Evolutionary conservation across 2,113 vertebrate species (phyloP), one percentile per base, ranked within the genome.

Genomic region (Heterochromis multidens): DNA sequence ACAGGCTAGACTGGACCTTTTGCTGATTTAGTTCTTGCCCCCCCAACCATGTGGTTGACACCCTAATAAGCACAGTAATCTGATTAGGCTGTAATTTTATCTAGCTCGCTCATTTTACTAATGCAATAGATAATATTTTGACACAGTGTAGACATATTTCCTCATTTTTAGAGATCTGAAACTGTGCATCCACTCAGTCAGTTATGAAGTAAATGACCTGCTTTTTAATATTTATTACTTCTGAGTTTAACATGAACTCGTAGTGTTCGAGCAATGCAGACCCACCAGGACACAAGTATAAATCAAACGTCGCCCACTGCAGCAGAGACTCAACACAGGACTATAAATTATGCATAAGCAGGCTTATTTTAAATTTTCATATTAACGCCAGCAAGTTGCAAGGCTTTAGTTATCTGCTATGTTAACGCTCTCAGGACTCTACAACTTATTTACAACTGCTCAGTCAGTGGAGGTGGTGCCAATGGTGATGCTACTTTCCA

Each of bases 211-310:
- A 63, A 63, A 63, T 7, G n/a, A 37, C 33, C 63, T 67, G 63
- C n/a, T 1, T 7, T 43, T 67, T 43, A 43, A 43, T 67, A 13
- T 43, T 67, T 0, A 67, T 67, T 16, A 25, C n/a, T 4, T 65
- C 27, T 3, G 40, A 43, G 35, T 25, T 65, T 40, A 67, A 67
- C 0, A 67, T 1, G 3, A 10, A 4, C 65, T 27, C 13, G 62
- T 40, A 12, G 16, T 40, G 21, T 67, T 21, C 27, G 65, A 40
- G 17, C 14, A 0, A 2, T 0, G 0, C 63, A 40, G 21, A 0
- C 25, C 12, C 62, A 17, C 35, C 62, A 65, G 0, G 35, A 40
- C 35, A 16, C 23, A 35, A 6, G 33, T 35, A 35, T 6, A 4
- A 35, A 40, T 10, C 7, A 40, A 40, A 40, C 9, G 9, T 3